phyloP scores from a whole-genome alignment of 2,888 invertebrate genomes.

The Drosophila bunnanda region DNA sequence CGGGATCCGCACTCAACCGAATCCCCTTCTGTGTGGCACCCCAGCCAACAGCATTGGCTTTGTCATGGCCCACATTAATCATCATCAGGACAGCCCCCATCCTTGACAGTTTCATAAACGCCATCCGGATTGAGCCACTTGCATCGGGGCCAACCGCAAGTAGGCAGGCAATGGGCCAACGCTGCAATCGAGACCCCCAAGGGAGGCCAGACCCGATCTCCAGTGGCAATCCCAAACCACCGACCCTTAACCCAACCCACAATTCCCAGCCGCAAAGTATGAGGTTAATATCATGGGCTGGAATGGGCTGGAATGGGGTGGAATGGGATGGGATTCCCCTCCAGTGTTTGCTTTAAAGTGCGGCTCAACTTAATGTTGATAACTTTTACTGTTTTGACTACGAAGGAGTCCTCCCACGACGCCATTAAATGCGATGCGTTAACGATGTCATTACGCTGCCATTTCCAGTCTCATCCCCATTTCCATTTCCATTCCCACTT shows the following conservation, averaged over 20 bases:
- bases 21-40: slow-evolving; percentile 21
- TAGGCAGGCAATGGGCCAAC: slow-evolving; percentile 58
- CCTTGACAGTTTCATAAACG: slow-evolving; percentile 74
- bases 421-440: slow-evolving; percentile 72
- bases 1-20: slow-evolving; percentile 17
- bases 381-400: slow-evolving; percentile 63
- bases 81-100: slow-evolving; percentile 61
- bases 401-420: slow-evolving; percentile 25
- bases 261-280: slow-evolving; percentile 58
- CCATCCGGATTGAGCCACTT: slow-evolving; percentile 59
- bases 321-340: not conserved
- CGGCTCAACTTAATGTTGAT: slow-evolving; percentile 62
- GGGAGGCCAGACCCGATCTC: not conserved
- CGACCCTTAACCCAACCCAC: slow-evolving; percentile 21
- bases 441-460: slow-evolving; percentile 83
- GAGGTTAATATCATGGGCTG: slow-evolving; percentile 66
- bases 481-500: slow-evolving; percentile 19
- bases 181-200: slow-evolving; percentile 65
- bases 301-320: not conserved
- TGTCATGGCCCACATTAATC: slow-evolving; percentile 78
- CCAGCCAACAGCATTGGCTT: slow-evolving; percentile 69
- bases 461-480: slow-evolving; percentile 87
- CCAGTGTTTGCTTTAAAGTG: slow-evolving; percentile 54
- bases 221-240: slow-evolving; percentile 7
- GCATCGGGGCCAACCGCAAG: slow-evolving; percentile 66